Evolutionary conservation across 2,797 vertebrate genomes (phyloP).

Genomic region (Selene dorsalis): DNA sequence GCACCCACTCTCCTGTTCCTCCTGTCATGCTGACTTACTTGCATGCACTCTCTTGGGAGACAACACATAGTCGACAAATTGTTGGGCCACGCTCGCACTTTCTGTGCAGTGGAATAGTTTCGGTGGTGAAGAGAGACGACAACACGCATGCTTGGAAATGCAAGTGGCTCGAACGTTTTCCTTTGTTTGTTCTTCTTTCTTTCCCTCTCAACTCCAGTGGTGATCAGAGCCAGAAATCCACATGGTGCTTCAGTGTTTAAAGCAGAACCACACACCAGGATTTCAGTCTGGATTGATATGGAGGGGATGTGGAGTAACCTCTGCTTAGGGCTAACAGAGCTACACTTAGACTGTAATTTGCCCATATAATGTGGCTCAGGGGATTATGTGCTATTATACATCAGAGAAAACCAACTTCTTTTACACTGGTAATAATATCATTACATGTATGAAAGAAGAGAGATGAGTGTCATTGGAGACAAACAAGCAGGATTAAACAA

Average conservation of each 20-base stretch:
- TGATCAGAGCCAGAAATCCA: conserved; percentile 44
- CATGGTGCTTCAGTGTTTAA: conserved; percentile 35
- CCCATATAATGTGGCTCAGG: conserved; percentile 45
- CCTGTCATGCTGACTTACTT: conserved; percentile 46
- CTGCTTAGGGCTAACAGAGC: conserved; percentile 34
- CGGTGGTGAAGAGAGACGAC: conserved; percentile 31
- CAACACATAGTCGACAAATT: conserved; percentile 54
- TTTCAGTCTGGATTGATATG: conserved; percentile 16
- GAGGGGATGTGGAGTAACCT: conserved; percentile 30
- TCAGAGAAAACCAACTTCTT: conserved; percentile 55
- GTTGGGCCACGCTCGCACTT: conserved; percentile 37
- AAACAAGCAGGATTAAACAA: conserved; percentile 42
- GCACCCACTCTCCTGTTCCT: conserved; percentile 32
- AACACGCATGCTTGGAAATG: conserved; percentile 25
- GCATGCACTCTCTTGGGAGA: conserved; percentile 30
- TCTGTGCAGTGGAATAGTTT: conserved; percentile 37
- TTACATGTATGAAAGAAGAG: conserved; percentile 46
- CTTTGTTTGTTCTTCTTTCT: conserved; percentile 51
- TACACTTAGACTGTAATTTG: conserved; percentile 52
- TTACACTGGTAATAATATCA: conserved; percentile 52
- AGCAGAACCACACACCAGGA: conserved; percentile 56
- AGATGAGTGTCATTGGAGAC: conserved; percentile 34
- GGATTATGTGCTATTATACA: conserved; percentile 59
- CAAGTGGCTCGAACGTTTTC: conserved; percentile 50
- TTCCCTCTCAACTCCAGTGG: conserved; percentile 20